These are phyloP conservation scores for Corydoras sp. DNA, from an alignment of 2,113 vertebrate species.

Conservation along the genomic window DNA sequence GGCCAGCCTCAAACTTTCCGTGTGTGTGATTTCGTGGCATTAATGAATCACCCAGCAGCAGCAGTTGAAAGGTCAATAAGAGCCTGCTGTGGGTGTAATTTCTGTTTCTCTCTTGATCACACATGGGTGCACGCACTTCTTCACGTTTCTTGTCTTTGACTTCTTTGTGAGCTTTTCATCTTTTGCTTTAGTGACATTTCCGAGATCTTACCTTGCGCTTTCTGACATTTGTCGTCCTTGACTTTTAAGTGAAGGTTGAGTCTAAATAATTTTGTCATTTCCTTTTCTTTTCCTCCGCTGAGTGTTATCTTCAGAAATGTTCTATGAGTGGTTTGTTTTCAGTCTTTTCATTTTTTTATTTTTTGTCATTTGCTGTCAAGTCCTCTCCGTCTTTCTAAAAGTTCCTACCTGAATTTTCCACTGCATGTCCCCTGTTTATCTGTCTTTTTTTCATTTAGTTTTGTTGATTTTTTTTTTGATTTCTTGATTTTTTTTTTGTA, in stretches of 20 bases:
- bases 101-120: constrained; percentile 3
- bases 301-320: no score
- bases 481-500: not conserved
- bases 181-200: no score
- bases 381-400: no score
- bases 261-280: not conserved
- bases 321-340: not conserved
- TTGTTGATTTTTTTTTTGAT: not conserved
- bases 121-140: not conserved
- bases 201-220: not conserved
- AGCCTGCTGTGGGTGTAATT: constrained; percentile 30
- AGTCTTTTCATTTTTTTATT: not conserved
- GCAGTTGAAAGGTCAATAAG: constrained; percentile 20
- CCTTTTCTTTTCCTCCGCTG: no score
- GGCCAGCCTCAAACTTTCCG: not conserved
- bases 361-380: not conserved
- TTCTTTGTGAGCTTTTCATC: not conserved
- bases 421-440: not conserved
- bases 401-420: no score
- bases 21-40: not conserved
- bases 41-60: constrained; percentile 31
- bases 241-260: not conserved
- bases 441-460: not conserved
- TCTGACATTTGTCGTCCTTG: not conserved
- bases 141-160: not conserved